Evolutionary conservation across 2,888 invertebrate genomes (phyloP).

Genomic region (Watsonalla cultraria): DNA sequence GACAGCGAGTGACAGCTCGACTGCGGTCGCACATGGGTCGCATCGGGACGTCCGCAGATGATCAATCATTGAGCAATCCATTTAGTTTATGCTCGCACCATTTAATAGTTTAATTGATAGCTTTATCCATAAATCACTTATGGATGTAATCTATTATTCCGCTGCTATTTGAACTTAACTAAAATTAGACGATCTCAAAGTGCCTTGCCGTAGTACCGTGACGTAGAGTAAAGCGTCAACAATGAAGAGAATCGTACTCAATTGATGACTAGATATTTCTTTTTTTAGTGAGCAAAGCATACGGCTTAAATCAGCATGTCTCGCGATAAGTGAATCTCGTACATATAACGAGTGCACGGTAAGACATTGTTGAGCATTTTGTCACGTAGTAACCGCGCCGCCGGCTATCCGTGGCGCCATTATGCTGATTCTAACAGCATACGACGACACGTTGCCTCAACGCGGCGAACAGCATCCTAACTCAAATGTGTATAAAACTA

Average conservation of each 20-base stretch:
- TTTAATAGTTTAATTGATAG: constrained; percentile 1
- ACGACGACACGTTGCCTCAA: constrained; percentile 30
- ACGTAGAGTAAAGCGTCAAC: too few relatives aligned
- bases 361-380: constrained; percentile 39
- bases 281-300: too few relatives aligned
- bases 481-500: background rate
- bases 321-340: constrained; percentile 15
- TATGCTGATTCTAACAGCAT: constrained; percentile 53
- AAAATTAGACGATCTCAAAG: too few relatives aligned
- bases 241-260: too few relatives aligned
- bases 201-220: too few relatives aligned
- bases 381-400: constrained; percentile 46
- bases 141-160: background rate
- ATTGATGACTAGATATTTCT: too few relatives aligned
- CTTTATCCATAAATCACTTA: background rate
- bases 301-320: background rate
- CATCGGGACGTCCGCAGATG: constrained; percentile 10
- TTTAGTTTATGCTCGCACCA: constrained; percentile 8
- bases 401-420: constrained; percentile 47
- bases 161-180: too few relatives aligned
- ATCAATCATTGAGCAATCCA: constrained; percentile 26
- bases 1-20: constrained; percentile 25
- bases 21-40: constrained; percentile 5
- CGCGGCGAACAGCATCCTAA: constrained; percentile 19
- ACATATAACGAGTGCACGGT: constrained; percentile 40